phyloP scores from a whole-genome alignment of 2,888 invertebrate genomes.

The Ennomos erosarius region DNA sequence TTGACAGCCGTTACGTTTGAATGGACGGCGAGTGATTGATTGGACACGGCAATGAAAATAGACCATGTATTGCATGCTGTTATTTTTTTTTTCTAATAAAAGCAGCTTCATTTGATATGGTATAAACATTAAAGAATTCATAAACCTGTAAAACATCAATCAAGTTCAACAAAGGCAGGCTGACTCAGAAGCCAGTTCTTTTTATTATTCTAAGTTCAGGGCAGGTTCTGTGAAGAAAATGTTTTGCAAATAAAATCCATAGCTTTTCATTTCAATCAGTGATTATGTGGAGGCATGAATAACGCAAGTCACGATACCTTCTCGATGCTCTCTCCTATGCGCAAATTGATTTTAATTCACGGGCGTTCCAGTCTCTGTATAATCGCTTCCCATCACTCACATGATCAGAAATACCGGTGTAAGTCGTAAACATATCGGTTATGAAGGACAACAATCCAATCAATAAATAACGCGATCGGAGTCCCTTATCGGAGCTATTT shows the following conservation, averaged over 20 bases:
- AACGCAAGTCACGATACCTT: conserved; percentile 51
- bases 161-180: conserved; percentile 36
- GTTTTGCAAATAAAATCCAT: conserved; percentile 26
- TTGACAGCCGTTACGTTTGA: conserved; percentile 61
- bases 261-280: conserved; percentile 44
- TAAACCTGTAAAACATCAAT: conserved; percentile 49
- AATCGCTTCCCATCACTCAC: conserved; percentile 32
- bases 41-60: conserved; percentile 54
- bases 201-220: conserved; percentile 29
- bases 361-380: conserved; percentile 30
- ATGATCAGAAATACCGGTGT: conserved; percentile 36
- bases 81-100: conserved; percentile 37
- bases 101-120: conserved; percentile 28
- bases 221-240: conserved; percentile 30
- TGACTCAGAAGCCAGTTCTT: conserved; percentile 26
- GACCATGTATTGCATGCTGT: conserved; percentile 45
- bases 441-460: conserved; percentile 46
- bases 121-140: conserved; percentile 41
- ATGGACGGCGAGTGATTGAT: conserved; percentile 58
- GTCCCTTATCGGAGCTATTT: conserved; percentile 66
- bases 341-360: conserved; percentile 42
- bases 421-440: conserved; percentile 47
- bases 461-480: conserved; percentile 54
- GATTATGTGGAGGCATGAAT: conserved; percentile 51
- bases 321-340: conserved; percentile 48